Conservation (phyloP, 1,140 invertebrate species). For the Diabrotica virgifera region DNA sequence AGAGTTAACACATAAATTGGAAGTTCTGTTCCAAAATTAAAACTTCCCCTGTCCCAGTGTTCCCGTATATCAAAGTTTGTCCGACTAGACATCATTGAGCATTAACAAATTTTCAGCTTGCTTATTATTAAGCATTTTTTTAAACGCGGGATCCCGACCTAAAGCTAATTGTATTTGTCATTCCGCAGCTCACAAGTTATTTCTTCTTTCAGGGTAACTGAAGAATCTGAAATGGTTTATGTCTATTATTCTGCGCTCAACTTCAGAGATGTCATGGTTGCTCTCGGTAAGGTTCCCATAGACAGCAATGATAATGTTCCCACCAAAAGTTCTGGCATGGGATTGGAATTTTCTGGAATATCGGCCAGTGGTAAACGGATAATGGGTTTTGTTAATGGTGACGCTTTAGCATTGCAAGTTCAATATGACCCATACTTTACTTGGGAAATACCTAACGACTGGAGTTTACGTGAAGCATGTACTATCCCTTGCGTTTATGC, state of each 20-base stretch:
- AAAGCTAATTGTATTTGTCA: too few species aligned
- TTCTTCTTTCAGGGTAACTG: not conserved
- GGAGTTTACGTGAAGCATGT: slow-evolving; percentile 82
- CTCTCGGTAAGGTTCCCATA: slow-evolving; percentile 64
- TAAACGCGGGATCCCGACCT: too few species aligned
- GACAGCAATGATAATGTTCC: slow-evolving; percentile 46
- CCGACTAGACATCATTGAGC: too few species aligned
- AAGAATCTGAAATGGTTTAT: slow-evolving; percentile 10
- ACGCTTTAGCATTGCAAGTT: slow-evolving; percentile 59
- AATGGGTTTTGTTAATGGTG: slow-evolving; percentile 62
- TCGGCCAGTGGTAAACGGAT: slow-evolving; percentile 55
- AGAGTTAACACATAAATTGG: too few species aligned
- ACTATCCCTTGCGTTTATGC: slow-evolving; percentile 83
- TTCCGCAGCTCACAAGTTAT: too few species aligned
- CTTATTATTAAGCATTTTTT: too few species aligned
- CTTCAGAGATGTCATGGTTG: slow-evolving; percentile 75
- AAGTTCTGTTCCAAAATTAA: too few species aligned
- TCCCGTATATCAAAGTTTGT: too few species aligned
- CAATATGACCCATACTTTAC: slow-evolving; percentile 53
- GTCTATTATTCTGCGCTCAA: slow-evolving; percentile 68
- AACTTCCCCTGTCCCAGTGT: too few species aligned
- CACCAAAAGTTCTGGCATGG: slow-evolving; percentile 52
- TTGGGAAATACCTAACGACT: slow-evolving; percentile 79
- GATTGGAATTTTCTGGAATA: slow-evolving; percentile 68
- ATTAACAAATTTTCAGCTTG: too few species aligned